Evolutionary conservation across 2,113 vertebrate genomes (phyloP).

Genomic region (Sporophila hypoxantha): DNA sequence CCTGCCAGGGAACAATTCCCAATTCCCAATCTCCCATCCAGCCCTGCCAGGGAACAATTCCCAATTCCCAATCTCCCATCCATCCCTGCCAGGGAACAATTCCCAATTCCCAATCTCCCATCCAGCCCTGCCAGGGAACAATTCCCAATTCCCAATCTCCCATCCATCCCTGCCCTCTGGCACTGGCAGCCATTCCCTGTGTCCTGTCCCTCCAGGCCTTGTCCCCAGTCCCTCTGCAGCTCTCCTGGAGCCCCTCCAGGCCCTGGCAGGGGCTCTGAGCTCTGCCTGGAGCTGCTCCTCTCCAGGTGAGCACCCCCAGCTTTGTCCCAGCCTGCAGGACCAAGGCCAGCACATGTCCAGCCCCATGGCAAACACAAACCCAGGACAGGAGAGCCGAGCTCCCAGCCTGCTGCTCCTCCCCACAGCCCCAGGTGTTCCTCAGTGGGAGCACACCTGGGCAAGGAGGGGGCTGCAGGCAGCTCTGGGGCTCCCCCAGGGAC

Average conservation of each 20-base stretch:
- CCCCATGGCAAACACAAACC: rapidly evolving
- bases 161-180: rapidly evolving
- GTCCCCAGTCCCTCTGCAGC: not conserved
- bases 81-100: not conserved
- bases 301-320: not conserved
- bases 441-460: rapidly evolving
- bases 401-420: rapidly evolving
- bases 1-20: not conserved
- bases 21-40: not conserved
- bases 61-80: not conserved
- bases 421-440: not conserved
- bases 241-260: not conserved
- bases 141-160: not conserved
- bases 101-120: not conserved
- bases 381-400: not conserved
- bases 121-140: not conserved
- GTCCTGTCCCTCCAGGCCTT: not conserved
- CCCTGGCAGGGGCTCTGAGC: not conserved
- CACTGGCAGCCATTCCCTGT: not conserved
- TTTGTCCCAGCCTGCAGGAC: not conserved
- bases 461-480: rapidly evolving
- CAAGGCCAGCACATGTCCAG: not conserved
- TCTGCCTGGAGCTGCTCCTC: not conserved
- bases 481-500: not conserved
- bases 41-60: not conserved